These are phyloP conservation scores for Cryptophagus acutangulus DNA, from an alignment of 2,888 invertebrate genomes.

Conservation along the genomic window DNA sequence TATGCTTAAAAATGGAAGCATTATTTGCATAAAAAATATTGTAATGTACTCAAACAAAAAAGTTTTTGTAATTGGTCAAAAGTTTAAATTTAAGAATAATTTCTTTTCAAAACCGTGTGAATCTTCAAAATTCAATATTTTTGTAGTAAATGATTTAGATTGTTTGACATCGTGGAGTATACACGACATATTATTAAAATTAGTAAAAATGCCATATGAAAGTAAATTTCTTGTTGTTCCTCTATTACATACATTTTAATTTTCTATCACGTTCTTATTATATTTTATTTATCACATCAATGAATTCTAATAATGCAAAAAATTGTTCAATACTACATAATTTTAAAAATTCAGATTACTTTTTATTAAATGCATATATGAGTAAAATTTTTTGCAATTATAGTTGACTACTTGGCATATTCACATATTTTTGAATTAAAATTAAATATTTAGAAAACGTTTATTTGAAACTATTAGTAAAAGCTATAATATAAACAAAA, in stretches of 20 bases:
- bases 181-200: background rate
- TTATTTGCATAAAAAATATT: background rate
- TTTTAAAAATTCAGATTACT: too few species aligned
- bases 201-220: background rate
- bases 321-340: too few species aligned
- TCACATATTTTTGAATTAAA: too few species aligned
- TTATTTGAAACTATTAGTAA: too few species aligned
- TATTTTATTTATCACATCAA: too few species aligned
- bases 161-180: background rate
- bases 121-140: conserved; percentile 1
- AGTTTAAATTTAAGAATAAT: background rate
- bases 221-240: background rate
- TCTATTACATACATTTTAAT: background rate
- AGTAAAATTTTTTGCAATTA: too few species aligned
- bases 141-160: background rate
- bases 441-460: too few species aligned
- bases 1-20: conserved; percentile 1
- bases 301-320: too few species aligned
- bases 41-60: background rate
- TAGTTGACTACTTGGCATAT: too few species aligned
- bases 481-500: too few species aligned
- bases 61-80: background rate
- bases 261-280: too few species aligned
- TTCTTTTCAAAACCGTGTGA: background rate
- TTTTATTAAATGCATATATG: too few species aligned